These are phyloP conservation scores for Platygyra sinensis DNA, from an alignment of 64 coral and sea anemone genomes.

Conservation along the genomic window DNA sequence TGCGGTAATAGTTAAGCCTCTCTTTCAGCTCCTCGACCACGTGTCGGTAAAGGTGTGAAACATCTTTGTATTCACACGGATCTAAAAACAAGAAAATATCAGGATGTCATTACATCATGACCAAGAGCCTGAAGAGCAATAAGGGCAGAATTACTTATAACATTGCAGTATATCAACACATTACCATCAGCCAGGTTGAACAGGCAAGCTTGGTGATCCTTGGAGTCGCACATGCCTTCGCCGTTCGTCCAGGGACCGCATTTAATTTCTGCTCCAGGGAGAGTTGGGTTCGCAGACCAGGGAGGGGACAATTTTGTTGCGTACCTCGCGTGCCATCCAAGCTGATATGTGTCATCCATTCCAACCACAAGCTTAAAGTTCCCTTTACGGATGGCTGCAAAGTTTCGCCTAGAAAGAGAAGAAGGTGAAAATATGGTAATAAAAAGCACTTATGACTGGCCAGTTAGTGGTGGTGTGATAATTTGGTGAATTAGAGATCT, in stretches of 20 bases:
- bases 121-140: too few species aligned
- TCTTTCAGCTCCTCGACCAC: constrained; percentile 55
- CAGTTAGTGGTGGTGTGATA: too few species aligned
- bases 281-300: constrained; percentile 16
- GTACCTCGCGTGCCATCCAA: constrained; percentile 84
- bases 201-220: constrained; percentile 74
- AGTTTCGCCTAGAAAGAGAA: constrained; percentile 42
- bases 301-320: constrained; percentile 22
- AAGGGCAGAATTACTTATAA: too few species aligned
- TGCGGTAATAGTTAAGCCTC: constrained; percentile 56
- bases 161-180: not conserved
- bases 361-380: constrained; percentile 86
- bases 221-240: constrained; percentile 76
- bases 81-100: constrained; percentile 42
- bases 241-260: constrained; percentile 72
- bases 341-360: constrained; percentile 80
- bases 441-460: too few species aligned
- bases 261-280: constrained; percentile 59
- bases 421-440: too few species aligned
- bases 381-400: constrained; percentile 76
- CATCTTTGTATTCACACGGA: constrained; percentile 86
- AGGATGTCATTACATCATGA: not conserved
- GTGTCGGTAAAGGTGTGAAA: constrained; percentile 51
- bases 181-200: constrained; percentile 77
- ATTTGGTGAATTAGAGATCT: too few species aligned